Evolutionary conservation across 2,113 vertebrate species (phyloP).

Genomic region (Notarius lentiginosus): DNA sequence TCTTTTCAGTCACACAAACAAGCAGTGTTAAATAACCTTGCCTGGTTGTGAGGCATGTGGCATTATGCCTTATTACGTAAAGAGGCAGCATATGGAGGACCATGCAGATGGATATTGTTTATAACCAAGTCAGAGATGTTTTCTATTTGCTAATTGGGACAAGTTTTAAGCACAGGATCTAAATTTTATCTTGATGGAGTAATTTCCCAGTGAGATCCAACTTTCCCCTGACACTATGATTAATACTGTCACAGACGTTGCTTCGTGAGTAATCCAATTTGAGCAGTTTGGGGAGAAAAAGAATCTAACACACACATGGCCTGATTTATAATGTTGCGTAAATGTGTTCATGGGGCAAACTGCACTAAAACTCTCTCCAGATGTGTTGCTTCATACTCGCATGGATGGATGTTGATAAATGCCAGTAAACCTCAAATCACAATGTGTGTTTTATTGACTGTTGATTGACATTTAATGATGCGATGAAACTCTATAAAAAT

Average conservation of each 20-base stretch:
- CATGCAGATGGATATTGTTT: neutral
- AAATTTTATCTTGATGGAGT: neutral
- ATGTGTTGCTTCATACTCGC: neutral
- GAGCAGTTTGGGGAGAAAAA: neutral
- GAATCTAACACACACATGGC: neutral
- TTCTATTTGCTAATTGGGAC: neutral
- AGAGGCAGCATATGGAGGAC: neutral
- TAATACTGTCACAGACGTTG: neutral
- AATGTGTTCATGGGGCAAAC: neutral
- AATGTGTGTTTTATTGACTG: neutral
- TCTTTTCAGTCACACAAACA: neutral
- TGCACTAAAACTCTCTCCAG: neutral
- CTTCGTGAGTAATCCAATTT: neutral
- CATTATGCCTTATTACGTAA: conserved; percentile 15
- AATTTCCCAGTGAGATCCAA: neutral
- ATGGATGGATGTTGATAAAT: neutral
- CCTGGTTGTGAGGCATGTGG: conserved; percentile 12
- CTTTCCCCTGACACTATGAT: neutral
- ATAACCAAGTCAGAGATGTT: neutral
- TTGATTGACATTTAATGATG: neutral
- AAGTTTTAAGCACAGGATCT: neutral
- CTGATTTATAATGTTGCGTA: neutral
- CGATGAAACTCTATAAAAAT: neutral
- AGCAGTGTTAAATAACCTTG: neutral
- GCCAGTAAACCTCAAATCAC: neutral